Conservation (phyloP, 2,113 vertebrate species). For the Mobula birostris region DNA sequence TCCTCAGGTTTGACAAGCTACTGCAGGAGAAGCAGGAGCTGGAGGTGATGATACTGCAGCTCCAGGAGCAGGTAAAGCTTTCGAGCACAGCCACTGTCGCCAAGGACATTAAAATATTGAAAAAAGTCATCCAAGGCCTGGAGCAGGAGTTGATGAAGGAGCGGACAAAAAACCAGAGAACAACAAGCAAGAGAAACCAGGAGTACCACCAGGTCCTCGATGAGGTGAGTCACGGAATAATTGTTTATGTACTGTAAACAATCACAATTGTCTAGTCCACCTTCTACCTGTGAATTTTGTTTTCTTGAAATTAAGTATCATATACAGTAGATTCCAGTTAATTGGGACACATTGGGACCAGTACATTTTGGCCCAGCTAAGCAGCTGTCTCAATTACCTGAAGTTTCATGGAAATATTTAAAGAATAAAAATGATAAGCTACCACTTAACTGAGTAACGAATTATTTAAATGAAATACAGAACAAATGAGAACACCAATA, state of each 20-base stretch:
- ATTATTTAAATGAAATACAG: too few species aligned
- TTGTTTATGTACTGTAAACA: neutral
- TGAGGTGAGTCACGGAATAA: constrained; percentile 56
- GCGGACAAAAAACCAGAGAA: constrained; percentile 60
- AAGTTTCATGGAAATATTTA: too few species aligned
- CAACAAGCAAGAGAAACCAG: constrained; percentile 58
- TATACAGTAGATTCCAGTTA: too few species aligned
- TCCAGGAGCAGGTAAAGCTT: constrained; percentile 48
- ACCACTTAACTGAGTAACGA: too few species aligned
- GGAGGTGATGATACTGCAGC: constrained; percentile 55
- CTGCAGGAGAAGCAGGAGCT: constrained; percentile 66
- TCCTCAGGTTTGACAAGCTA: constrained; percentile 59
- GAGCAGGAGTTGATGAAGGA: constrained; percentile 75
- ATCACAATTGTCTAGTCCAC: neutral
- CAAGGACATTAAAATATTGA: constrained; percentile 56
- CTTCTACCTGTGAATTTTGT: neutral
- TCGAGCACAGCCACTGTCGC: constrained; percentile 44
- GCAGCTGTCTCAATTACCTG: too few species aligned
- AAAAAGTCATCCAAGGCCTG: constrained; percentile 59
- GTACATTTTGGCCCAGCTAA: too few species aligned
- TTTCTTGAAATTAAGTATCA: neutral
- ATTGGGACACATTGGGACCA: too few species aligned
- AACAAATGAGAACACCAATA: too few species aligned
- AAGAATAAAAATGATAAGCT: too few species aligned
- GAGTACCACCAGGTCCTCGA: constrained; percentile 66